Conservation (phyloP, 53 echinoderm and acorn worm species). For the Hippasteria phrygiana region DNA sequence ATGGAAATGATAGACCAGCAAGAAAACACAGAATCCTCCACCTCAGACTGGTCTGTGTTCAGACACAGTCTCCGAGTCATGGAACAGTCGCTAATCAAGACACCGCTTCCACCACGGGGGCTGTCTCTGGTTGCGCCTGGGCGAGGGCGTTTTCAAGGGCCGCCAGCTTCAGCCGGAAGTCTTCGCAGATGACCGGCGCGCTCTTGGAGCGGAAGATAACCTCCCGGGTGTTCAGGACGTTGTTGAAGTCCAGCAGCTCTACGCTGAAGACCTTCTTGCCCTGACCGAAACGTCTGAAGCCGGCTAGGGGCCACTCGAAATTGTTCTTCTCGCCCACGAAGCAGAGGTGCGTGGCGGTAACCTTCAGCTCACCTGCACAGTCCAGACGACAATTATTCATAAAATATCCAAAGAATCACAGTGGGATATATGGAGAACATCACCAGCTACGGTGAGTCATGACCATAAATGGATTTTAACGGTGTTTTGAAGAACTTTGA, state of each 20-base stretch:
- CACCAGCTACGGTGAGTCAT: too few species aligned
- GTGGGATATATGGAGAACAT: too few species aligned
- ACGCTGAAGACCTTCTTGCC: constrained; percentile 51
- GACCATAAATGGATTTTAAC: too few species aligned
- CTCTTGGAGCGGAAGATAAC: constrained; percentile 58
- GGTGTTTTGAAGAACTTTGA: too few species aligned
- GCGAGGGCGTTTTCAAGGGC: constrained; percentile 16
- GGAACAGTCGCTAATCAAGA: too few species aligned
- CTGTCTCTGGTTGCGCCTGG: constrained; percentile 10
- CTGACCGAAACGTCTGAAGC: constrained; percentile 52
- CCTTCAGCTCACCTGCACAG: constrained; percentile 58
- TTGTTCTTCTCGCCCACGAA: constrained; percentile 55
- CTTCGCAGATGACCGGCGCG: constrained; percentile 50
- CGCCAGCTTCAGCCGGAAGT: constrained; percentile 58
- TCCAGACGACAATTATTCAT: not conserved
- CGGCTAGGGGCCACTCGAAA: constrained; percentile 60
- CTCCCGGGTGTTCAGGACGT: constrained; percentile 57
- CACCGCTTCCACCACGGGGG: constrained; percentile 54
- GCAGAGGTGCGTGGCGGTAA: constrained; percentile 59
- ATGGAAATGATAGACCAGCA: too few species aligned
- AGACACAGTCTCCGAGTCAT: too few species aligned
- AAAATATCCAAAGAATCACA: too few species aligned
- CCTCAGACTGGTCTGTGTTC: too few species aligned
- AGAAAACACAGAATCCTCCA: too few species aligned
- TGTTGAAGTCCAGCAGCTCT: constrained; percentile 54